Evolutionary conservation across 2,113 vertebrate species (phyloP).

Genomic region (Pao palembangensis): DNA sequence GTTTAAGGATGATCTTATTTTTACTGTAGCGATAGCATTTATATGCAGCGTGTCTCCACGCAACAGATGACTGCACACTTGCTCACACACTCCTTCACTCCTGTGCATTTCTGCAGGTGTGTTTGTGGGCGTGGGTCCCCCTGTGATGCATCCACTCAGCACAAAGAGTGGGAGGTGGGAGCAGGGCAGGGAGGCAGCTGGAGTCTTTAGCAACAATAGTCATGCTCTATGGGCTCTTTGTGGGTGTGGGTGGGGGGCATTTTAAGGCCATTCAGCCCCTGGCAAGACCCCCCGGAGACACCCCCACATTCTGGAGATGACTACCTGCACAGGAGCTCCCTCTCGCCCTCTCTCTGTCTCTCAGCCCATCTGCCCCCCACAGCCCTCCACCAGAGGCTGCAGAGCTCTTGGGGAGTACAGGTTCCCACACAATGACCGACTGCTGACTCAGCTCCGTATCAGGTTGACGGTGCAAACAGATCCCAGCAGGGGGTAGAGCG

Average conservation of each 20-base stretch:
- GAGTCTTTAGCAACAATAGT: constrained; percentile 61
- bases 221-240: constrained; percentile 51
- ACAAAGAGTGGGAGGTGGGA: constrained; percentile 52
- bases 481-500: constrained; percentile 46
- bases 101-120: constrained; percentile 63
- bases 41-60: constrained; percentile 55
- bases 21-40: constrained; percentile 37
- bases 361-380: constrained; percentile 73
- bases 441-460: constrained; percentile 57
- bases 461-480: constrained; percentile 58
- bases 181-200: constrained; percentile 22
- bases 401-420: constrained; percentile 19
- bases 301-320: constrained; percentile 75
- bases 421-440: constrained; percentile 17
- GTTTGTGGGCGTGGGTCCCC: constrained; percentile 57
- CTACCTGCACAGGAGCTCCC: constrained; percentile 75
- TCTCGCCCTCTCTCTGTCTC: constrained; percentile 17
- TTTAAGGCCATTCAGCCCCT: constrained; percentile 66
- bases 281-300: constrained; percentile 58
- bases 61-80: constrained; percentile 64
- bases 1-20: constrained; percentile 6
- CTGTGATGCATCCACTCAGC: constrained; percentile 65
- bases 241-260: constrained; percentile 66
- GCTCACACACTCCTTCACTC: constrained; percentile 54
- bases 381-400: constrained; percentile 23